Evolutionary conservation across 2,797 vertebrate genomes (phyloP), one percentile per base, ranked within the genome.

Genomic region (Molossus molossus): DNA sequence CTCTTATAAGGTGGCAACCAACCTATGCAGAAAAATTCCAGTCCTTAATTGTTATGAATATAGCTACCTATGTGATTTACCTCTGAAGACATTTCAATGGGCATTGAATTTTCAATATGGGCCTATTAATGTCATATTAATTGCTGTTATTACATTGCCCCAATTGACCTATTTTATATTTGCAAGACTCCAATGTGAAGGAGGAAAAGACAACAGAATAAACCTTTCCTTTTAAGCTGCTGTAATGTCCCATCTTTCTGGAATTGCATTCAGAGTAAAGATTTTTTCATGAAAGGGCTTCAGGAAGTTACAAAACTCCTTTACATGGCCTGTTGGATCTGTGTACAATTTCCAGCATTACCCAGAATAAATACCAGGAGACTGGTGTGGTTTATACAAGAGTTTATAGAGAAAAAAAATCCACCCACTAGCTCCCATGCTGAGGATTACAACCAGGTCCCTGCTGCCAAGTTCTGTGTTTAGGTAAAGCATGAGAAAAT

Each of bases 401-500:
- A 98, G 98, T 99, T 99, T 99, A 99, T 98, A 98, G 99, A 99
- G 98, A 98, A 98, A 98, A 98, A 98, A 98, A 98, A 98, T 99
- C 99, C 99, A 98, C 99, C 99, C 99, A 99, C 99, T 95, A 98
- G 98, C 98, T 99, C 98, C 98, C 98, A 98, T 98, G 98, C 98
- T 98, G 98, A 98, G 98, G 99, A 99, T 99, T 99, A 99, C 98
- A 99, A 99, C 99, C 98, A 98, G 98, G 98, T 98, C 98, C 95
- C 95, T 98, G 97, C 98, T 99, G 99, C 99, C 99, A 99, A 99
- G 98, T 99, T 99, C 98, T 99, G 97, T 98, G 99, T 99, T 99
- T 99, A 99, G 99, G 99, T 99, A 99, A 99, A 98, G 98, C 98
- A 98, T 98, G 97, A 99, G 99, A 99, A 99, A 99, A 98, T 98